These are phyloP conservation scores for Eupsittula cactorum DNA, from an alignment of 2,113 vertebrate species.

Conservation along the genomic window DNA sequence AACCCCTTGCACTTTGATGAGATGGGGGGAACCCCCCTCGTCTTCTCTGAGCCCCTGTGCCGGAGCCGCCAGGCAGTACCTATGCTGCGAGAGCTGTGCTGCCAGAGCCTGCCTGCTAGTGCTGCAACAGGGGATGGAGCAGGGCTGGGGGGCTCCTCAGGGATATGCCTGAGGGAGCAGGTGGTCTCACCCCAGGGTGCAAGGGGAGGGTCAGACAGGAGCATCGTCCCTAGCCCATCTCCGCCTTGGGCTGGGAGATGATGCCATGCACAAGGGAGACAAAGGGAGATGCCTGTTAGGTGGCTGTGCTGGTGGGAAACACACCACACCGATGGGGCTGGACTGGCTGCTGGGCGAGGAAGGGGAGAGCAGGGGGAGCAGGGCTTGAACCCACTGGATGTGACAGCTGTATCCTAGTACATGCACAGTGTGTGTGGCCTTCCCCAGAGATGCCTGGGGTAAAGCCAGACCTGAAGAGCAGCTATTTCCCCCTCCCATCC, in stretches of 20 bases:
- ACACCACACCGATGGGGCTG: not conserved
- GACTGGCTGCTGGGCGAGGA: not conserved
- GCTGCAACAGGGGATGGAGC: fast-evolving
- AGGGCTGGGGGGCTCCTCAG: not conserved
- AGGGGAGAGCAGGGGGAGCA: not conserved
- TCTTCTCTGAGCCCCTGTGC: conserved; percentile 69
- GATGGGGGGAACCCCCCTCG: conserved; percentile 60
- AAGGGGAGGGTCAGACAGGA: not conserved
- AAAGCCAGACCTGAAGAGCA: not conserved
- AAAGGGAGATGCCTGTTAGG: not conserved
- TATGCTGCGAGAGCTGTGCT: conserved; percentile 57
- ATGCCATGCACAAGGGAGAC: fast-evolving
- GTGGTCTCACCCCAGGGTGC: not conserved
- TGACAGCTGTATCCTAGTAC: not conserved
- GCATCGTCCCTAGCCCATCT: not conserved
- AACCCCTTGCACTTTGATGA: conserved; percentile 63
- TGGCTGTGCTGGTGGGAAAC: not conserved
- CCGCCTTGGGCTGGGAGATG: not conserved
- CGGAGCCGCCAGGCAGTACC: conserved; percentile 49
- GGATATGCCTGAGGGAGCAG: not conserved
- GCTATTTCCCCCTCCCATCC: not conserved
- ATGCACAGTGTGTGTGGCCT: not conserved
- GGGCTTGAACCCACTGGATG: not conserved
- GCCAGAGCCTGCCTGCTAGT: not conserved
- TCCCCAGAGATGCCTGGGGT: not conserved